Evolutionary conservation across 2,797 vertebrate genomes (phyloP).

Genomic region (Momotus momota): DNA sequence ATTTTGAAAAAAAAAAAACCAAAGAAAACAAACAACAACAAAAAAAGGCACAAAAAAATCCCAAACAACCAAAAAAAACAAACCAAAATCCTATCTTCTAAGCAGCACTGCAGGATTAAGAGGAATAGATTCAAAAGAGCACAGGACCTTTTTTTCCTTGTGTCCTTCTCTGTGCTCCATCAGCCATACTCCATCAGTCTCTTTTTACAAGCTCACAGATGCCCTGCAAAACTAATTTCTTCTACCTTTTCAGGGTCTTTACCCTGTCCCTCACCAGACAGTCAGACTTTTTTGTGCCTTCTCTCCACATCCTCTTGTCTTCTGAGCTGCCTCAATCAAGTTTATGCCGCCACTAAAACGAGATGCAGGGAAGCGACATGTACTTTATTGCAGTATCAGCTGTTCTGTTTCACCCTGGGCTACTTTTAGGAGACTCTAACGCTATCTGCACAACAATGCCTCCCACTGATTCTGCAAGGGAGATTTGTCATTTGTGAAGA

Average conservation of each 20-base stretch:
- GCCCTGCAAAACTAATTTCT: background rate
- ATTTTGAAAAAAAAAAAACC: background rate
- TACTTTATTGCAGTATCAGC: background rate
- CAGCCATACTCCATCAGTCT: background rate
- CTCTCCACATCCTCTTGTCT: background rate
- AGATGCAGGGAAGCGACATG: background rate
- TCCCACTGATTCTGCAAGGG: background rate
- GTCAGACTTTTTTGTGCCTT: background rate
- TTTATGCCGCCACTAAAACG: background rate
- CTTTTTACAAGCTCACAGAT: background rate
- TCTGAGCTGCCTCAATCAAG: background rate
- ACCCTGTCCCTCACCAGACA: background rate
- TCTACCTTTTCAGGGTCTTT: background rate
- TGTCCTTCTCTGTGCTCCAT: background rate
- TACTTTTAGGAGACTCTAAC: background rate
- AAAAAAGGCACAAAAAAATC: too few relatives aligned
- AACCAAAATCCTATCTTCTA: background rate
- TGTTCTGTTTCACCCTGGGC: background rate
- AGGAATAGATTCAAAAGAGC: background rate
- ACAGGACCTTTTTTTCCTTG: background rate
- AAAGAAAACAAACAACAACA: background rate
- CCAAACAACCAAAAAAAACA: background rate
- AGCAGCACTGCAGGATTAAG: background rate
- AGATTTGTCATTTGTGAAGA: background rate
- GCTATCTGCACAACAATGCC: background rate